These are phyloP conservation scores for Sanderia malayensis DNA, from an alignment of 30 jellyfish, hydroid and myxozoan genomes.

Conservation along the genomic window DNA sequence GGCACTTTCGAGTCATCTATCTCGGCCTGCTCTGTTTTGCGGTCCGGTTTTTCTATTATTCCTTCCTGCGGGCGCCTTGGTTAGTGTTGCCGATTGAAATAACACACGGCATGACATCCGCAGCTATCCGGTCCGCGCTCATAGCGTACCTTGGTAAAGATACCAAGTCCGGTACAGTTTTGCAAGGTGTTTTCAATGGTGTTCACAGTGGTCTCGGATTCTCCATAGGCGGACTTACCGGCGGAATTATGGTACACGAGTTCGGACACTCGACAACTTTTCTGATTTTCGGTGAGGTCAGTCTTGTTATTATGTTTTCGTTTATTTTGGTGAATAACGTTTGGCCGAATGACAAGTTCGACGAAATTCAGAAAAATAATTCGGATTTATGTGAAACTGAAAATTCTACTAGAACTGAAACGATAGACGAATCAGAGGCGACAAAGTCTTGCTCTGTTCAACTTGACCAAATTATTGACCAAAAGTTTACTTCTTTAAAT, in stretches of 20 bases:
- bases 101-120: slow-evolving; percentile 96
- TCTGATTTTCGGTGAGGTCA: slow-evolving; percentile 86
- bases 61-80: slow-evolving; percentile 88
- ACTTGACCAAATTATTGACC: too few species aligned
- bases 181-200: slow-evolving; percentile 87
- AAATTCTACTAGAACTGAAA: background rate
- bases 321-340: slow-evolving; percentile 76
- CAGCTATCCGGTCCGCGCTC: slow-evolving; percentile 86
- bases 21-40: slow-evolving; percentile 90
- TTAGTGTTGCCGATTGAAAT: slow-evolving; percentile 88
- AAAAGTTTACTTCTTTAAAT: too few species aligned
- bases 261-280: slow-evolving; percentile 89
- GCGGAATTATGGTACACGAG: slow-evolving; percentile 95
- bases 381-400: background rate
- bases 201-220: slow-evolving; percentile 97
- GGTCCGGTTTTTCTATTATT: slow-evolving; percentile 74
- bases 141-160: slow-evolving; percentile 86
- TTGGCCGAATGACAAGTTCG: slow-evolving; percentile 69
- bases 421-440: background rate
- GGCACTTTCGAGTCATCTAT: slow-evolving; percentile 82
- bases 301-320: slow-evolving; percentile 75
- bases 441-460: too few species aligned
- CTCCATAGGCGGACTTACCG: slow-evolving; percentile 90
- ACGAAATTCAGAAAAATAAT: slow-evolving; percentile 1
- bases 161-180: slow-evolving; percentile 66